Evolutionary conservation across 2,113 vertebrate genomes (phyloP).

Genomic region (Psophia crepitans): DNA sequence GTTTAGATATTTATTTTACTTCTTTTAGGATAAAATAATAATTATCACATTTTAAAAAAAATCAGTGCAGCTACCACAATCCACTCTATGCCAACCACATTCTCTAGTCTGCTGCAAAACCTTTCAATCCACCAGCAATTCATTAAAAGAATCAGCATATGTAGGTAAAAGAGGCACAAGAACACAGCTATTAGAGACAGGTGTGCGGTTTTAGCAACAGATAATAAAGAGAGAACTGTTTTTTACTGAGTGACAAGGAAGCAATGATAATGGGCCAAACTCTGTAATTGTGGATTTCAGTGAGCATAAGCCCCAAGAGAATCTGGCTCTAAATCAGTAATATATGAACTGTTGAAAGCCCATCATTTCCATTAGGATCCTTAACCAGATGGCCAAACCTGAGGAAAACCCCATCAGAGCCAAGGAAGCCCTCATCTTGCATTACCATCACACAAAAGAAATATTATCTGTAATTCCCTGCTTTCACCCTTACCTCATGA

Average conservation of each 20-base stretch:
- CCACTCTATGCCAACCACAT: neutral
- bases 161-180: neutral
- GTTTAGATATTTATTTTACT: neutral
- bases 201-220: neutral
- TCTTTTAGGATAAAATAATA: neutral
- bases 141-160: neutral
- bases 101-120: neutral
- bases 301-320: neutral
- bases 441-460: neutral
- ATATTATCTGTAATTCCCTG: neutral
- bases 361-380: neutral
- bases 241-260: neutral
- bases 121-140: neutral
- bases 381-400: neutral
- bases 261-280: neutral
- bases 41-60: neutral
- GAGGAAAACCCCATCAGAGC: neutral
- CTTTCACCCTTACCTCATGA: neutral
- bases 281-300: neutral
- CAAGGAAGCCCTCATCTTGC: neutral
- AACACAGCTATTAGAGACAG: neutral
- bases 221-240: neutral
- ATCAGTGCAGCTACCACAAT: neutral
- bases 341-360: neutral
- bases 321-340: neutral